phyloP scores from a whole-genome alignment of 2,888 invertebrate species.

The Anticlea derivata region DNA sequence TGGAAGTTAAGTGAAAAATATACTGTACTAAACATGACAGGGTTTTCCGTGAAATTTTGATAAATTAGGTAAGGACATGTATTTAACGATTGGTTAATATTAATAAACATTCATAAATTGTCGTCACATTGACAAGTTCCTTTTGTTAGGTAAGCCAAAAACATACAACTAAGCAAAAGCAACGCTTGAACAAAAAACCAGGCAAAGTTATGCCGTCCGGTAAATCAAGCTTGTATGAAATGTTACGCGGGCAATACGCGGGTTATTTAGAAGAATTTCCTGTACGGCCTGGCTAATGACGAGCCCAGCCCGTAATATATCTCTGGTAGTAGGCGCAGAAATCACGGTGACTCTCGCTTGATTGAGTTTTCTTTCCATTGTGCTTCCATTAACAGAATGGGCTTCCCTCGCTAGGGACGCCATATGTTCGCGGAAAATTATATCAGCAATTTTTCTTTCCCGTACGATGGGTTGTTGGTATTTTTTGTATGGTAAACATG shows the following conservation, averaged over 20 bases:
- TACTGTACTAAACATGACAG: too few relatives aligned
- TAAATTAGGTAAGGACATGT: too few relatives aligned
- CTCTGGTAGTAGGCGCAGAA: slow-evolving; percentile 78
- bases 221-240: slow-evolving; percentile 69
- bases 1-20: too few relatives aligned
- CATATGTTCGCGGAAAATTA: slow-evolving; percentile 74
- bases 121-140: too few relatives aligned
- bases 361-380: slow-evolving; percentile 82
- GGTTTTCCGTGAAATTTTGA: too few relatives aligned
- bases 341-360: slow-evolving; percentile 78
- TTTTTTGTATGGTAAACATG: slow-evolving; percentile 31
- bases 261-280: slow-evolving; percentile 67
- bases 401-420: slow-evolving; percentile 61
- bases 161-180: too few relatives aligned
- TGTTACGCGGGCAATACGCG: slow-evolving; percentile 46
- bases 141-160: too few relatives aligned
- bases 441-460: slow-evolving; percentile 70
- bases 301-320: slow-evolving; percentile 72
- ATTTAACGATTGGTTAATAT: too few relatives aligned
- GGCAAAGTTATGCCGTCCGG: slow-evolving; percentile 50
- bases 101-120: too few relatives aligned
- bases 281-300: slow-evolving; percentile 69
- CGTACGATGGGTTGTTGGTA: slow-evolving; percentile 26
- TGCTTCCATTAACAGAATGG: slow-evolving; percentile 79
- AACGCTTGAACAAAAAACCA: neutral